phyloP scores from a whole-genome alignment of 1,140 invertebrate species.

The Goniozus legneri region DNA sequence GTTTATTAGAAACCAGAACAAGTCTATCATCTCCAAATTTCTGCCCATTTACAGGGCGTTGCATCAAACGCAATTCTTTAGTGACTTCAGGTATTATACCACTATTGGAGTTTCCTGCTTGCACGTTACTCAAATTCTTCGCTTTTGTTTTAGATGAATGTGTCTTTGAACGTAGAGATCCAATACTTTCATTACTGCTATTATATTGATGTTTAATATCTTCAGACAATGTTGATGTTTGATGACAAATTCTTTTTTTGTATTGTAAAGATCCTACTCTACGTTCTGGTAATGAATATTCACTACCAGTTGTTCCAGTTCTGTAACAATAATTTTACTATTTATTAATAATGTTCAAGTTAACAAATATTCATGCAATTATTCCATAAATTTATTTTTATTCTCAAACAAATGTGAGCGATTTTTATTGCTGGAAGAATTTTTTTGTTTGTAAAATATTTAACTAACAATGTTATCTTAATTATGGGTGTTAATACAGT shows the following conservation, averaged over 20 bases:
- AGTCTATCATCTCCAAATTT: constrained; percentile 75
- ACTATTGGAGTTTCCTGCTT: constrained; percentile 29
- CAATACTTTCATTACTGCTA: constrained; percentile 73
- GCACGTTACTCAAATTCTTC: constrained; percentile 38
- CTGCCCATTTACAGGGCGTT: constrained; percentile 58
- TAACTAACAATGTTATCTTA: constrained; percentile 15
- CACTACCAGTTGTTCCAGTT: constrained; percentile 60
- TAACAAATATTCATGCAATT: too few species aligned
- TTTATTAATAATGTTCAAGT: too few species aligned
- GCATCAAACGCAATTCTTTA: constrained; percentile 47
- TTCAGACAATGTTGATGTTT: constrained; percentile 56
- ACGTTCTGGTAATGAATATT: constrained; percentile 58
- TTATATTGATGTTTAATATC: constrained; percentile 62
- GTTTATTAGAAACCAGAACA: constrained; percentile 67
- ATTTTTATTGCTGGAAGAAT: too few species aligned
- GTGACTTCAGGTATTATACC: constrained; percentile 49
- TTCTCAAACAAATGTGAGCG: too few species aligned
- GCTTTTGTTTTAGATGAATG: constrained; percentile 39
- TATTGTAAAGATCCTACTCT: constrained; percentile 53
- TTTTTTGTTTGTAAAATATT: constrained; percentile 12
- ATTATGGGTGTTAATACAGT: constrained; percentile 5
- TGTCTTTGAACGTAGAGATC: constrained; percentile 46
- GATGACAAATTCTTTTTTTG: constrained; percentile 54
- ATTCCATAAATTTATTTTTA: too few species aligned
- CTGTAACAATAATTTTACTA: too few species aligned